Conservation (phyloP, 2,888 invertebrate genomes). For the Mythimna albipuncta region DNA sequence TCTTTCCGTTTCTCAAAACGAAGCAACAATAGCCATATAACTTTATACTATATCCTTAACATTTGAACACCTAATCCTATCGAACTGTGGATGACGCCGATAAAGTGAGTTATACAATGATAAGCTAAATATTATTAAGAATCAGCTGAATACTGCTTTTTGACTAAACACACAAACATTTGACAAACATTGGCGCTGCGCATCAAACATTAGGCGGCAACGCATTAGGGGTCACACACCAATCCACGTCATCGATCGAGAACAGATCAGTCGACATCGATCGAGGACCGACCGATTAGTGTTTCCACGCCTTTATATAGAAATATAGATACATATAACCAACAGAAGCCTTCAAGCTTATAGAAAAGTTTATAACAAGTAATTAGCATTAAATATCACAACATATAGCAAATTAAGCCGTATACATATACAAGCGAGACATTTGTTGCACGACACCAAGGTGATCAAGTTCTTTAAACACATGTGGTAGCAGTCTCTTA, state of each 20-base stretch:
- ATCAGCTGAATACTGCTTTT: conserved; percentile 67
- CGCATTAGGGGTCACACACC: conserved; percentile 44
- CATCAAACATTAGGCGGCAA: conserved; percentile 67
- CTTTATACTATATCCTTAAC: conserved; percentile 16
- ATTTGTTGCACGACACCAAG: conserved; percentile 38
- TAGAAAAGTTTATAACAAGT: conserved; percentile 69
- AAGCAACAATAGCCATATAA: conserved; percentile 16
- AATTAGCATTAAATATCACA: conserved; percentile 83
- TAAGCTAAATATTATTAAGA: conserved; percentile 64
- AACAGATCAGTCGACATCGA: not conserved
- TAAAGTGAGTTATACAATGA: conserved; percentile 61
- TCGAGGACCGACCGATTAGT: not conserved
- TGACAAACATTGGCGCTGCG: conserved; percentile 63
- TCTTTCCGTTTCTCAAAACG: conserved; percentile 19
- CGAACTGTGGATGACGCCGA: conserved; percentile 57
- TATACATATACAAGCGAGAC: conserved; percentile 73
- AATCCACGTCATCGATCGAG: not conserved
- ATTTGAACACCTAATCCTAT: conserved; percentile 37
- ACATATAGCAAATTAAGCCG: conserved; percentile 85
- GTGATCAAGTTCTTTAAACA: conserved; percentile 20
- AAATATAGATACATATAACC: conserved; percentile 76
- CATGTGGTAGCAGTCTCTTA: conserved; percentile 31
- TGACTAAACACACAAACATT: conserved; percentile 69
- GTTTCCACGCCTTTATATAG: conserved; percentile 1
- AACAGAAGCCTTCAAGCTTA: conserved; percentile 82